These are phyloP conservation scores for Psylliodes chrysocephalus DNA, from an alignment of 2,888 invertebrate species.

Conservation along the genomic window DNA sequence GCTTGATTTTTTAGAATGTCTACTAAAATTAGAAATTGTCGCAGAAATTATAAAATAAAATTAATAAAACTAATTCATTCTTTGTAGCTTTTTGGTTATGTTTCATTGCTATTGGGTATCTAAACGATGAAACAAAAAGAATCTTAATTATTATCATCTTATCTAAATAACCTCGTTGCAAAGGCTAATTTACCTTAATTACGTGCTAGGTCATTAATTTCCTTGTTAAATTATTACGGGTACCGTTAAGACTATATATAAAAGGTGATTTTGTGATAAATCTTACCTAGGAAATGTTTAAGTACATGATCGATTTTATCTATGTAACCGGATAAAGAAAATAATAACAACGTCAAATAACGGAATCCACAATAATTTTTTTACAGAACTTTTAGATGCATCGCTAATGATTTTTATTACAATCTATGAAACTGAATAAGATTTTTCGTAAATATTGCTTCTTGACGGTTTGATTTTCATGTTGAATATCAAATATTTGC, in stretches of 20 bases:
- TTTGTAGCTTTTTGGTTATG: too few species aligned
- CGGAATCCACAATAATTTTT: too few species aligned
- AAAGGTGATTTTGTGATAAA: background rate
- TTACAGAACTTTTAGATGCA: too few species aligned
- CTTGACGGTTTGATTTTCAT: too few species aligned
- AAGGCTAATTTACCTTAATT: background rate
- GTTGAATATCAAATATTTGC: too few species aligned
- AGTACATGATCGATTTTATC: constrained; percentile 1
- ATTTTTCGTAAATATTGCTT: too few species aligned
- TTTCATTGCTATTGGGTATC: background rate
- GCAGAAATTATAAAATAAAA: too few species aligned
- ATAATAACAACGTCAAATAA: background rate
- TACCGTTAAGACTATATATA: background rate
- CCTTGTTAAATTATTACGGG: background rate
- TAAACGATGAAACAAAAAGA: background rate
- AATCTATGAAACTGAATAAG: too few species aligned
- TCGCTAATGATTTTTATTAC: too few species aligned
- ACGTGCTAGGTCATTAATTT: background rate
- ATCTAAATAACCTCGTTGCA: background rate
- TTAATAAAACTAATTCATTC: too few species aligned
- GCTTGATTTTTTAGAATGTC: too few species aligned
- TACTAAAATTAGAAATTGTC: too few species aligned
- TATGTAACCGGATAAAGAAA: background rate
- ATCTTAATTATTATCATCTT: background rate
- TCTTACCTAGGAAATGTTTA: background rate